These are phyloP conservation scores for Mylabris sibirica DNA, from an alignment of 2,888 invertebrate species.

Conservation along the genomic window DNA sequence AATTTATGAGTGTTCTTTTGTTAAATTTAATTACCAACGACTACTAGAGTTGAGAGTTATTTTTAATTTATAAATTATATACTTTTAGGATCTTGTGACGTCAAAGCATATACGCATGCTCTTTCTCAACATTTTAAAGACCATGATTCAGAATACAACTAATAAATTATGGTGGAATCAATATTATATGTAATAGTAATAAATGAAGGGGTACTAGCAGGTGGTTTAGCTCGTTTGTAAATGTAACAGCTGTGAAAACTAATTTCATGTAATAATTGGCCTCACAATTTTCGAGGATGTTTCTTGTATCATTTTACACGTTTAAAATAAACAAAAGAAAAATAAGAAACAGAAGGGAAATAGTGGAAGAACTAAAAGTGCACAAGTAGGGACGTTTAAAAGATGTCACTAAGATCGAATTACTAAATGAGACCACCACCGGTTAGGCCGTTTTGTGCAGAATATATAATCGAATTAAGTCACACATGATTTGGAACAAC, in stretches of 20 bases:
- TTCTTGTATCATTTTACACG: not conserved
- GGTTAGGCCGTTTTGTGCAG: not conserved
- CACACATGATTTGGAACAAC: not conserved
- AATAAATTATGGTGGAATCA: no score
- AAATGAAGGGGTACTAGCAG: not conserved
- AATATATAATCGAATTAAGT: not conserved
- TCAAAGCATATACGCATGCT: no score
- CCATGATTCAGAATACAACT: no score
- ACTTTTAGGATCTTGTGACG: no score
- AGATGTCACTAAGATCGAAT: not conserved
- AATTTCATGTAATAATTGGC: not conserved
- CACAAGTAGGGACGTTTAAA: not conserved
- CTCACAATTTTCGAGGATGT: no score
- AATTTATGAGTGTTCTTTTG: slow-evolving; percentile 27
- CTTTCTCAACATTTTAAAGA: no score
- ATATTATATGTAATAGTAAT: no score
- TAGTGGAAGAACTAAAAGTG: slow-evolving; percentile 2
- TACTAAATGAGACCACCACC: not conserved
- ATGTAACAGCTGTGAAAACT: not conserved
- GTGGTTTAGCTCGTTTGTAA: not conserved
- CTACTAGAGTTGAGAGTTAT: not conserved
- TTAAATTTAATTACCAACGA: not conserved
- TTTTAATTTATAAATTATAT: not conserved
- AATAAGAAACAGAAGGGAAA: not conserved
- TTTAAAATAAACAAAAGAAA: not conserved